phyloP scores from a whole-genome alignment of 2,888 invertebrate genomes.

The Sericinus montela region DNA sequence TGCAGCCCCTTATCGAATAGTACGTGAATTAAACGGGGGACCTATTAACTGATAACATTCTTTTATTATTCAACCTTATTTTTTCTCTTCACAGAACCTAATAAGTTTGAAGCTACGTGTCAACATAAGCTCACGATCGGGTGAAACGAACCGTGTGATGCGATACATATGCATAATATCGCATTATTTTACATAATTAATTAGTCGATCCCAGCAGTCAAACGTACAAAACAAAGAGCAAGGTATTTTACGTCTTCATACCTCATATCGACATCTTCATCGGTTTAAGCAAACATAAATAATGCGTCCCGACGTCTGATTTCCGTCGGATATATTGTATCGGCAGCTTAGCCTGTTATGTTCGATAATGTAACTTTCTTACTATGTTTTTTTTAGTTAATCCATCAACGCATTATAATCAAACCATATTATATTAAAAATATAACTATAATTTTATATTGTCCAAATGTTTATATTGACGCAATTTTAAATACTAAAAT shows the following conservation, averaged over 20 bases:
- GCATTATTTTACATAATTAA: slow-evolving; percentile 74
- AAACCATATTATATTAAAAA: no score
- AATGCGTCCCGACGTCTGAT: slow-evolving; percentile 63
- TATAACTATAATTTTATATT: no score
- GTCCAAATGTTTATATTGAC: no score
- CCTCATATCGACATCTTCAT: slow-evolving; percentile 65
- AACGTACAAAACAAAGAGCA: slow-evolving; percentile 66
- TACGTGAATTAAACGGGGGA: no score
- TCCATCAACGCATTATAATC: background rate
- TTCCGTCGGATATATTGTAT: slow-evolving; percentile 48
- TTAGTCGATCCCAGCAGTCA: slow-evolving; percentile 52
- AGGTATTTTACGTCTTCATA: slow-evolving; percentile 59
- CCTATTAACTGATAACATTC: no score
- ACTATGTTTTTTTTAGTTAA: slow-evolving; percentile 16
- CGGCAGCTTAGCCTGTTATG: slow-evolving; percentile 24
- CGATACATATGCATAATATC: slow-evolving; percentile 68
- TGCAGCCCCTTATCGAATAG: no score
- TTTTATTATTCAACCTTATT: no score
- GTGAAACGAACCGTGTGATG: slow-evolving; percentile 55
- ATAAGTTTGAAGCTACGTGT: slow-evolving; percentile 3
- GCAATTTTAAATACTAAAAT: no score
- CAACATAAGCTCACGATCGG: slow-evolving; percentile 14
- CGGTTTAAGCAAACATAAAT: slow-evolving; percentile 67
- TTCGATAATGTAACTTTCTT: slow-evolving; percentile 28
- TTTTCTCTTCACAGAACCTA: background rate